These are phyloP conservation scores for Neosilurus hyrtlii DNA, from an alignment of 2,797 vertebrate species.

Conservation along the genomic window DNA sequence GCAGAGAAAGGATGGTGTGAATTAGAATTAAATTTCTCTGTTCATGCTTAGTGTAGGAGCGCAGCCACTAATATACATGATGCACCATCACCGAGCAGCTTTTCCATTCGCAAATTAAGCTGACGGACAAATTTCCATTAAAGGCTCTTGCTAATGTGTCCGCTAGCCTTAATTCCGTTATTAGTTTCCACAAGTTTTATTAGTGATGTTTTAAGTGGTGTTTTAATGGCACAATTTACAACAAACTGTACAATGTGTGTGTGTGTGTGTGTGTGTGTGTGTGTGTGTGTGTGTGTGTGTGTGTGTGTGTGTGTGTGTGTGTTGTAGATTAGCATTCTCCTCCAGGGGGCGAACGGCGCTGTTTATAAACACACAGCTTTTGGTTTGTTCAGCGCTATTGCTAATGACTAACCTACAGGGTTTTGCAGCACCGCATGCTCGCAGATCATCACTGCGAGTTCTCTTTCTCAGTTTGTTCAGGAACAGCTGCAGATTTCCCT, in stretches of 20 bases:
- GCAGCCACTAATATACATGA: not conserved
- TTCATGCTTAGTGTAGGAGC: not conserved
- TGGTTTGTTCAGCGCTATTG: slow-evolving; percentile 10
- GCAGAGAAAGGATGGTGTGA: not conserved
- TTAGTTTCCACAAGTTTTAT: not conserved
- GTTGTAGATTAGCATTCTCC: slow-evolving; percentile 14
- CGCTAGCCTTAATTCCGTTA: slow-evolving; percentile 6
- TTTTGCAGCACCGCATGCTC: not conserved
- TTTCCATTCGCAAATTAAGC: not conserved
- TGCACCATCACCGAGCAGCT: not conserved
- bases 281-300: not conserved
- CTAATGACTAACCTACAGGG: slow-evolving; percentile 29
- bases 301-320: not conserved
- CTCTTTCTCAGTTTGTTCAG: not conserved
- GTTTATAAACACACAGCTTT: slow-evolving; percentile 9
- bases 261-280: not conserved
- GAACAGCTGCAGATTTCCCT: not conserved
- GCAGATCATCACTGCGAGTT: not conserved
- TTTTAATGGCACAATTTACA: slow-evolving; percentile 2
- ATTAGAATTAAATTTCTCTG: not conserved
- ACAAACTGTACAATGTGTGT: not conserved
- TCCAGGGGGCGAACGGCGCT: slow-evolving; percentile 19
- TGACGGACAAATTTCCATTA: slow-evolving; percentile 5
- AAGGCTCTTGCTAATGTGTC: not conserved
- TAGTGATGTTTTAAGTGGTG: slow-evolving; percentile 3